Percentiles rank a stretch among this genome's conserved stretches.
These are phyloP conservation scores for Calyptommatus sinebrachiatus DNA, from an alignment of 2,113 vertebrate genomes.

Conservation along the genomic window DNA sequence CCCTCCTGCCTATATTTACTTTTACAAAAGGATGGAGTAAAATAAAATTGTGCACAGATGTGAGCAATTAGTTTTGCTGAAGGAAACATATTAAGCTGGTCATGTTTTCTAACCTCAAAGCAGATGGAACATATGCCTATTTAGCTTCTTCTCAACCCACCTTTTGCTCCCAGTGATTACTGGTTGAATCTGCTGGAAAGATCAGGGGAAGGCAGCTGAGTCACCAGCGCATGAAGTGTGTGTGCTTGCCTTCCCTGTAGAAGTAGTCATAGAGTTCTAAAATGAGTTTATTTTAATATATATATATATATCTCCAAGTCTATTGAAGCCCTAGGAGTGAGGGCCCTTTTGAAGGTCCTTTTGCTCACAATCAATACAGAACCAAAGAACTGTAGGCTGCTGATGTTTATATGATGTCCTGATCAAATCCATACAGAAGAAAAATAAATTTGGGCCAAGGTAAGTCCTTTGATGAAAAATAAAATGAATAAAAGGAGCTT, in stretches of 20 bases:
- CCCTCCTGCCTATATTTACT: not conserved
- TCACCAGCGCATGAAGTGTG: not conserved
- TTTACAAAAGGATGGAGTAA: not conserved
- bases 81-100: conserved; percentile 19
- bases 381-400: not conserved
- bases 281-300: no score
- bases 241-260: not conserved
- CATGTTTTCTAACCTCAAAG: not conserved
- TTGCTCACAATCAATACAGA: not conserved
- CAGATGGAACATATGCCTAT: conserved; percentile 9
- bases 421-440: no score
- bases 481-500: no score
- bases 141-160: not conserved
- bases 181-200: not conserved
- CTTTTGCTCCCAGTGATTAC: not conserved
- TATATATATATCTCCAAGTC: not conserved
- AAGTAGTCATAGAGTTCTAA: no score
- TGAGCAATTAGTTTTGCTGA: not conserved
- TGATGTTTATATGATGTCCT: no score
- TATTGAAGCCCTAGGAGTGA: not conserved
- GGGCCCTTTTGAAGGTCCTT: not conserved
- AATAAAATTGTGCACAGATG: conserved; percentile 3
- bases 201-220: not conserved
- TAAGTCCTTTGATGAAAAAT: no score
- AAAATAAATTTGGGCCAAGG: no score